Base-by-base conservation (phyloP, 37 sponge, comb jelly and placozoan genomes). In the Hexactinellida sp. region DNA sequence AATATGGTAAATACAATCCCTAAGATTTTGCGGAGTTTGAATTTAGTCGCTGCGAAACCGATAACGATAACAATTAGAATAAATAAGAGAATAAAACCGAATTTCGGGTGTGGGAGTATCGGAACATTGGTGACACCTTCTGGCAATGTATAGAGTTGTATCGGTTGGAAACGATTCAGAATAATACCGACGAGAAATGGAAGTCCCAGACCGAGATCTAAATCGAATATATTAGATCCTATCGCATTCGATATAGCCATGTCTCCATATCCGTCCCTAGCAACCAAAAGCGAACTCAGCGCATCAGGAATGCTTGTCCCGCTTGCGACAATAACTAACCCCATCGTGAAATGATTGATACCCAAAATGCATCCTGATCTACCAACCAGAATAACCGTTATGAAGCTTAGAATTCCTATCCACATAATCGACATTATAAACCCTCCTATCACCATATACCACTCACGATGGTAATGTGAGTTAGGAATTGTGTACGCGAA, bases 171-270 rank as follows among this genome's bases (percentile, higher is more conserved):
- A 7, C 82, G 39, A 37, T 92, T 38, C 71, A 92, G 90, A 54
- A 90, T 30, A 36, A 88, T 85, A 23, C 89, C 83, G 54, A 94
- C 88, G 38, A 94, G 89, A 76, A 90, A 90, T 0, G 94, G 94
- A 24, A 94, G 83, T 32, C 88, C 95, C 24, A 92, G 36, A 0
- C 92, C 95, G 3, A 94, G 89, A 84, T 92, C 91, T 47, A 94
- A 88, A 54, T 94, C 95, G 86, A 94, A 94, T 82, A 94, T 89
- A 52, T 94, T 94, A 82, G 93, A 92, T 32, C 95, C 95, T 63
- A 94, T 92, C 10, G 95, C 92, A 86, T 92, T 94, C 36, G 95
- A 94, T 0, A 94, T 87, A 0, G 95, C 95, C 95, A 94, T 94
- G 54, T 94, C 93, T 36, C 95, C 95, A 91, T 89, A 90, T 21